Conservation (phyloP, 2,797 vertebrate genomes). For the Tragopan temminckii region DNA sequence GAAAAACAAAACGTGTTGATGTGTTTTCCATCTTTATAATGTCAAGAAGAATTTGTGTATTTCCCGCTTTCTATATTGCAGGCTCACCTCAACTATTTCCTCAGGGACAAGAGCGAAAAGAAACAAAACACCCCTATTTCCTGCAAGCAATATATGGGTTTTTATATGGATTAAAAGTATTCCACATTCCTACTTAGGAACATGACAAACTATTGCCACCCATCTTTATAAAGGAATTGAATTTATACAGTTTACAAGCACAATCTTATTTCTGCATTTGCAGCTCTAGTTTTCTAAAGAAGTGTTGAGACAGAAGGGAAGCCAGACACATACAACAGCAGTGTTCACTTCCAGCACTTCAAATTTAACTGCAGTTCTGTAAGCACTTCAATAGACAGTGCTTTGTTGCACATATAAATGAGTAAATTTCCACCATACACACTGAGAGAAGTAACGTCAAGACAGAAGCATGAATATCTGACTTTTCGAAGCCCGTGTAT, state of each 20-base stretch:
- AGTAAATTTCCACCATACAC: background rate
- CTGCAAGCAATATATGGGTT: background rate
- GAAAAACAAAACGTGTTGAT: background rate
- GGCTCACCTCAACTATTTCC: background rate
- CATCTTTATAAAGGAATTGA: background rate
- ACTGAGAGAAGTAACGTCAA: background rate
- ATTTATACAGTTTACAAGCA: background rate
- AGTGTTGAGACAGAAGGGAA: background rate
- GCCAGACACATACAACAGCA: background rate
- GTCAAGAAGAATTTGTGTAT: background rate
- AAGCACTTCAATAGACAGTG: background rate
- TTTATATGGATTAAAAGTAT: background rate
- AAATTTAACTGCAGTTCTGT: background rate
- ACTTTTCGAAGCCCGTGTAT: background rate
- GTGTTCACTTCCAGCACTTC: background rate
- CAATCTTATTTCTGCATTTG: background rate
- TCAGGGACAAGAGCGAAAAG: background rate
- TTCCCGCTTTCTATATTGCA: background rate
- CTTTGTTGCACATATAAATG: slow-evolving; percentile 9
- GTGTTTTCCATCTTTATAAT: background rate
- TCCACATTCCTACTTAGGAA: background rate
- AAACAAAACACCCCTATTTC: background rate
- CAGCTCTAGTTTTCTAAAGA: background rate
- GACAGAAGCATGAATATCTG: background rate
- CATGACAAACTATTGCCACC: background rate